Conservation (phyloP, 2,888 invertebrate species). For the Balanococcus diminutus region DNA sequence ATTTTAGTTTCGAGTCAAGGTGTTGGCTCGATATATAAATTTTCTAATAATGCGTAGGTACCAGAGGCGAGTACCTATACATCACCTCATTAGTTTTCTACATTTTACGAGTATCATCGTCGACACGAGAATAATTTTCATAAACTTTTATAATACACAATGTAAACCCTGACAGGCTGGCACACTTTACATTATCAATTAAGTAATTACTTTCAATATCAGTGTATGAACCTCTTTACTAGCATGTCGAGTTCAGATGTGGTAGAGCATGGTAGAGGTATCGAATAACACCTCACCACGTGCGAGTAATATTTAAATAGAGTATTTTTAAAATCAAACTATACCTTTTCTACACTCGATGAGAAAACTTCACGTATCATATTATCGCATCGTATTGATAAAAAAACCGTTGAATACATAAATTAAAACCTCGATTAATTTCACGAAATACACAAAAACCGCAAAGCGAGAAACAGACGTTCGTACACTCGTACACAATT, state of each 20-base stretch:
- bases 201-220: neutral
- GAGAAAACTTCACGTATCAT: neutral
- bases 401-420: neutral
- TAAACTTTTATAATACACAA: neutral
- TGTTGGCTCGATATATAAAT: neutral
- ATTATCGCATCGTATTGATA: slow-evolving; percentile 9
- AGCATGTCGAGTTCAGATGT: neutral
- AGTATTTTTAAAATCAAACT: neutral
- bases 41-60: neutral
- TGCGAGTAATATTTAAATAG: neutral
- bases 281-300: neutral
- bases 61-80: too few species aligned
- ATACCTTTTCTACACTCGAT: neutral
- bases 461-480: slow-evolving; percentile 13
- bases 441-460: neutral
- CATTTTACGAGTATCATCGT: neutral
- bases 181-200: neutral
- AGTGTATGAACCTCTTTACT: neutral
- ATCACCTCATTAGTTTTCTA: neutral
- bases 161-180: neutral
- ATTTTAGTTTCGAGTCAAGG: neutral
- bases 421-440: slow-evolving; percentile 13
- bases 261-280: too few species aligned
- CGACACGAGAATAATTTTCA: neutral
- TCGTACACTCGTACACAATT: neutral